Evolutionary conservation across 2,797 vertebrate genomes (phyloP), one percentile per base, ranked within the genome.

Genomic region (Muraenolepis orangiensis): DNA sequence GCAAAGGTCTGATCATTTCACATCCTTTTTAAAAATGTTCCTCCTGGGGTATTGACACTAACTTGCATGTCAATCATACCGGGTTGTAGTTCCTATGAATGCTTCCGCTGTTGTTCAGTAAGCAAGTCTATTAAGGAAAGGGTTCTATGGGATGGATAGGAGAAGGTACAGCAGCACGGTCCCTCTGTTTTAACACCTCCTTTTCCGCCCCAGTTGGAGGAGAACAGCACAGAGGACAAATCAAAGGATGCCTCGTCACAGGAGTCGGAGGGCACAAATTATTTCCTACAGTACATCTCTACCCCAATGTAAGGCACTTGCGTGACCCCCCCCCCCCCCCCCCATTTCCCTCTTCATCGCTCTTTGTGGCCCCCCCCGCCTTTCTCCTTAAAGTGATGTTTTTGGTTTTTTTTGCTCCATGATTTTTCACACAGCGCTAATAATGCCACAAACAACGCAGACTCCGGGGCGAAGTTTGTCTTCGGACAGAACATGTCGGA

Each of bases 401-500:
- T 34, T 8, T n/a, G n/a, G n/a, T 64, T 64, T 26, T 6, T 64
- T 61, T 26, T 26, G 57, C 3, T 61, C n/a, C n/a, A n/a, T 28
- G 2, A 73, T 34, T 76, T 42, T 42, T 46, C 38, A 18, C 64
- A 12, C 89, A 99, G 96, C 86, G 90, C 91, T 93, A 95, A 97
- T 92, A 96, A 95, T 86, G 93, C 95, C 3, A 81, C 93, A 74
- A 96, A 95, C 87, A 96, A 92, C 82, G 88, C 94, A 69, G 97
- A 98, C 20, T 90, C 94, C 83, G 96, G 93, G 87, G 95, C 94
- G 89, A 99, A 97, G 78, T 99, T 99, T 88, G 94, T 99, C 66
- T 99, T 99, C 87, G 98, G 98, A 75, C 97, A 99, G 93, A 99
- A 99, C 87, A 99, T 99, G 98, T 98, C 96, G 3, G 97, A 98